These are phyloP conservation scores for Neosalanx taihuensis DNA, from an alignment of 2,797 vertebrate species.

Conservation along the genomic window DNA sequence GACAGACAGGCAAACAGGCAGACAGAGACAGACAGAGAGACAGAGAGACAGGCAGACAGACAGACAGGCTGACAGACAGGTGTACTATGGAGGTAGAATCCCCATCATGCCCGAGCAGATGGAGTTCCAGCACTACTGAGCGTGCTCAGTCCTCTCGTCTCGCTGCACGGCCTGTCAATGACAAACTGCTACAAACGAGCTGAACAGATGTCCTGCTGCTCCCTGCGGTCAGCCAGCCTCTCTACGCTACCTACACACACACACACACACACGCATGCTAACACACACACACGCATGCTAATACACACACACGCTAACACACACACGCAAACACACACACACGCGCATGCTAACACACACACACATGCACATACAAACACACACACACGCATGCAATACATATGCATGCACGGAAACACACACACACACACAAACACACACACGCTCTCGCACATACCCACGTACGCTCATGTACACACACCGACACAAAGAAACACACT, in stretches of 20 bases:
- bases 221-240: constrained; percentile 43
- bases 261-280: background rate
- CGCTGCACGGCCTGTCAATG: constrained; percentile 68
- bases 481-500: too few relatives aligned
- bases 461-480: background rate
- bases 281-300: background rate
- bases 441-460: too few relatives aligned
- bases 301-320: background rate
- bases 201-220: constrained; percentile 71
- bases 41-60: background rate
- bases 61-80: background rate
- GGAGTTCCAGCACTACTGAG: constrained; percentile 73
- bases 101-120: constrained; percentile 75
- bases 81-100: constrained; percentile 65
- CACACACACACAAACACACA: background rate
- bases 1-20: background rate
- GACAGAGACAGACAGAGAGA: background rate
- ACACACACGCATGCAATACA: background rate
- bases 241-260: background rate
- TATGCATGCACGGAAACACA: background rate
- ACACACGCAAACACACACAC: background rate
- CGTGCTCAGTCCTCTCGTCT: constrained; percentile 42
- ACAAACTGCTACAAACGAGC: constrained; percentile 73
- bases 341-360: background rate
- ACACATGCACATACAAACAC: background rate